Conservation (phyloP, 2,888 invertebrate genomes). For the Masnerella sp. region DNA sequence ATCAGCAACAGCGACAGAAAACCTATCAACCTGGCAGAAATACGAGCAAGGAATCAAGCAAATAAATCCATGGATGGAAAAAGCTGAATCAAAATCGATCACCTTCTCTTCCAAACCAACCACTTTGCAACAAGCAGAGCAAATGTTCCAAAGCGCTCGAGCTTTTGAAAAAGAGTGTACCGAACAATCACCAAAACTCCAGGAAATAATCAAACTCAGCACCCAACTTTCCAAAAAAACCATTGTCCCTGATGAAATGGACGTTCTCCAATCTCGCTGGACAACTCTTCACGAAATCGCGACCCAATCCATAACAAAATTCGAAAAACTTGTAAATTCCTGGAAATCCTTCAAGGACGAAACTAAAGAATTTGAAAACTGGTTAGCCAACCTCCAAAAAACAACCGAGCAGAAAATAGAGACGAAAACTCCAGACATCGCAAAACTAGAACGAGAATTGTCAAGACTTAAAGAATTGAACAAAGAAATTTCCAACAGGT, state of each 20-base stretch:
- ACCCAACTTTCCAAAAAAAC: constrained; percentile 87
- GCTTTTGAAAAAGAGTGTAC: constrained; percentile 88
- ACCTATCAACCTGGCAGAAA: constrained; percentile 90
- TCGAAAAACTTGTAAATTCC: constrained; percentile 87
- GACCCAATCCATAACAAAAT: constrained; percentile 86
- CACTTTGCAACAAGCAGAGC: constrained; percentile 88
- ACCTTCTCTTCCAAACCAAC: constrained; percentile 86
- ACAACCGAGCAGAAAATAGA: constrained; percentile 81
- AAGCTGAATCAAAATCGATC: constrained; percentile 89
- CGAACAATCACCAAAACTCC: constrained; percentile 85
- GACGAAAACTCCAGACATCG: constrained; percentile 84
- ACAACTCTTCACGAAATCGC: constrained; percentile 90
- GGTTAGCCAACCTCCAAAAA: constrained; percentile 86
- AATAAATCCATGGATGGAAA: constrained; percentile 87
- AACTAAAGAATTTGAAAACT: constrained; percentile 86
- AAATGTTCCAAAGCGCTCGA: constrained; percentile 85
- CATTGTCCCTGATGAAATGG: constrained; percentile 89
- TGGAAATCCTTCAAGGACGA: constrained; percentile 91
- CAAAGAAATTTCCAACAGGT: constrained; percentile 91
- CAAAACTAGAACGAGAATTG: constrained; percentile 87
- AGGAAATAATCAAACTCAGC: constrained; percentile 85
- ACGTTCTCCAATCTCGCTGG: constrained; percentile 90
- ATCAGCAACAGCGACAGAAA: constrained; percentile 86
- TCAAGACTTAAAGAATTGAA: constrained; percentile 88
- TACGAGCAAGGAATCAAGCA: constrained; percentile 89